Percentiles rank a stretch among this genome's conserved stretches.
These are phyloP conservation scores for Heliconius cydno DNA, from an alignment of 2,888 invertebrate species.

Conservation along the genomic window DNA sequence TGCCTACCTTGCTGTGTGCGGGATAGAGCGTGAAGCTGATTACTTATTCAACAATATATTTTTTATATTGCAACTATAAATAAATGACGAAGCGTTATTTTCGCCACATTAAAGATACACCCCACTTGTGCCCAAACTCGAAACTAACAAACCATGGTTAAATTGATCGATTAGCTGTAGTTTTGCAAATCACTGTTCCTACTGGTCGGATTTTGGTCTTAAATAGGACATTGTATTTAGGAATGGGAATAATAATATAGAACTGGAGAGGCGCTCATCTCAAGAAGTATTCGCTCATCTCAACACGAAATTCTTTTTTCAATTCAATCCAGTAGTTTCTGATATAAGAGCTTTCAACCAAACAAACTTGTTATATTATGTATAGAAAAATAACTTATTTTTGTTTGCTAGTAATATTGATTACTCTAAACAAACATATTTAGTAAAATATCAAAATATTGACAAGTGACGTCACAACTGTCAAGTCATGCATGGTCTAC, in stretches of 20 bases:
- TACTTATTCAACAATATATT: neutral
- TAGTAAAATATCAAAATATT: slow-evolving; percentile 3
- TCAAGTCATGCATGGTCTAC: slow-evolving; percentile 59
- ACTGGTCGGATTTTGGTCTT: slow-evolving; percentile 21
- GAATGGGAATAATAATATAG: no score
- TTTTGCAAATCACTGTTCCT: slow-evolving; percentile 65
- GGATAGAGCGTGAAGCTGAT: neutral
- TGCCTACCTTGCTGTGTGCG: no score
- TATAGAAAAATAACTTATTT: no score
- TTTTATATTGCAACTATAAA: slow-evolving; percentile 16
- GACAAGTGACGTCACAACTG: slow-evolving; percentile 18
- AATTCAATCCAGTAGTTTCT: no score
- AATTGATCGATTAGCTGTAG: slow-evolving; percentile 77
- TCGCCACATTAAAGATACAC: slow-evolving; percentile 59
- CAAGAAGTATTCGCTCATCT: no score
- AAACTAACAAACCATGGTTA: slow-evolving; percentile 78
- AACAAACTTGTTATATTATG: no score
- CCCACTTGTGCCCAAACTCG: slow-evolving; percentile 60
- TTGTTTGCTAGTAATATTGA: no score
- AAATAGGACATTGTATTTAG: slow-evolving; percentile 7
- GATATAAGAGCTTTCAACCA: no score
- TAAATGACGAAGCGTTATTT: slow-evolving; percentile 71
- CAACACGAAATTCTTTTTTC: no score
- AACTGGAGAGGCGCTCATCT: no score
- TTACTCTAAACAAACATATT: neutral